Conservation (phyloP, 2,888 invertebrate species). For the Leptinotarsa haldemani region DNA sequence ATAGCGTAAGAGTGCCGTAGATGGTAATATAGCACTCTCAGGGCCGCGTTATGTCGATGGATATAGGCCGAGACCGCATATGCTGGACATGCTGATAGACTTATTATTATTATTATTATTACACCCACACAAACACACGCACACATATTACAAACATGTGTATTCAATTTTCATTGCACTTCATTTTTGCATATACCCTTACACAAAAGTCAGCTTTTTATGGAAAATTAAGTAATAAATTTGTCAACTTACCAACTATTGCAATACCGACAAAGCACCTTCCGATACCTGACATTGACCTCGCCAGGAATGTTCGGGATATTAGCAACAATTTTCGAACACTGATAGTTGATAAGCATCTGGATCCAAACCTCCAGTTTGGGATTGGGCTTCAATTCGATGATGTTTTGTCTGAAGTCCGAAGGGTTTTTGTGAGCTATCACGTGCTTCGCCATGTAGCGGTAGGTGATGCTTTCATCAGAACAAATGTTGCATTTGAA, state of each 20-base stretch:
- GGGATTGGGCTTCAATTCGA: constrained; percentile 45
- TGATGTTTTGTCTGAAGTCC: constrained; percentile 40
- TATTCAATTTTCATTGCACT: too few species aligned
- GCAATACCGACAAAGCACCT: constrained; percentile 39
- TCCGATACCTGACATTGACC: constrained; percentile 16
- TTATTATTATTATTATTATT: too few species aligned
- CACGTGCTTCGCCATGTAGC: constrained; percentile 70
- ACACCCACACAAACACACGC: too few species aligned
- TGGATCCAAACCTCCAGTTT: constrained; percentile 55
- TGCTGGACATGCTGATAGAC: too few species aligned
- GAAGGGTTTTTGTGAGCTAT: constrained; percentile 61
- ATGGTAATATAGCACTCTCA: too few species aligned
- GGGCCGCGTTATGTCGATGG: too few species aligned
- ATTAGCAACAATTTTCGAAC: constrained; percentile 40
- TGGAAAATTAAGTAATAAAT: too few species aligned
- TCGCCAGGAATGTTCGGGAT: constrained; percentile 33
- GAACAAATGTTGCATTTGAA: constrained; percentile 73
- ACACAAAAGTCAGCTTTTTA: too few species aligned
- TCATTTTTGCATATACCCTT: too few species aligned
- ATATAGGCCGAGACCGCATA: too few species aligned
- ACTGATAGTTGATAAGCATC: constrained; percentile 54
- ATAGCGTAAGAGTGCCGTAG: too few species aligned
- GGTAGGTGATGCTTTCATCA: constrained; percentile 70
- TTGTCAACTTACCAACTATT: constrained; percentile 46
- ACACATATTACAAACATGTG: too few species aligned